Evolutionary conservation across 1,140 invertebrate genomes (phyloP), one percentile per base, ranked within the genome.

Genomic region (Conus ventricosus): DNA sequence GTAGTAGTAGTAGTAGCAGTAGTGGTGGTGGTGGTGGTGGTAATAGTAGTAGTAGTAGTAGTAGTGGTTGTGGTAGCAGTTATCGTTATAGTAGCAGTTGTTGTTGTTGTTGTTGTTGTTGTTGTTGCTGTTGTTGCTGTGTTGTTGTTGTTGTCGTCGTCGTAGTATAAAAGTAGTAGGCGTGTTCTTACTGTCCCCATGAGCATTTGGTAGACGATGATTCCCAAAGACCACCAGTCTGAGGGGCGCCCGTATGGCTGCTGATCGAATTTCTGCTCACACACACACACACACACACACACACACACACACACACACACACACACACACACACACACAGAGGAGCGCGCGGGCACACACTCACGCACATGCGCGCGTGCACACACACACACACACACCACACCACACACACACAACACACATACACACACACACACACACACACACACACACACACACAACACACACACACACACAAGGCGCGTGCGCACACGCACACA

Each of bases 371-470:
- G 7, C 17, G n/a, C 71, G 7, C n/a, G 23, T 25, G 23, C 71
- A 75, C 71, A n/a, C 71, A 75, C n/a, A n/a, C 71, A 75, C n/a
- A n/a, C 71, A 75, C 71, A 75, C 71, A 78, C n/a, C n/a, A 78
- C 76, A 78, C 76, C 76, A 23, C 25, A 78, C 27, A 7, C 6
- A 51, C 25, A 51, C 25, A 51, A n/a, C n/a, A 78, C 76, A 78
- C 76, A 39, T 3, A 78, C 76, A 23, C 25, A 78, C 27, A 7
- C 6, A 51, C 25, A 51, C 25, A 51, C 25, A 51, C 39, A 27
- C 25, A 78, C 25, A 78, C 76, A 78, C 7, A 78, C 76, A 78
- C n/a, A 78, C 76, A 78, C 7, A 39, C 76, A 39, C 25, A 78
- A 78, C 76, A 78, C 76, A 17, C 76, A 39, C 17, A 39, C 27